Evolutionary conservation across 2,888 invertebrate species (phyloP).

Genomic region (Agrotis clavis): DNA sequence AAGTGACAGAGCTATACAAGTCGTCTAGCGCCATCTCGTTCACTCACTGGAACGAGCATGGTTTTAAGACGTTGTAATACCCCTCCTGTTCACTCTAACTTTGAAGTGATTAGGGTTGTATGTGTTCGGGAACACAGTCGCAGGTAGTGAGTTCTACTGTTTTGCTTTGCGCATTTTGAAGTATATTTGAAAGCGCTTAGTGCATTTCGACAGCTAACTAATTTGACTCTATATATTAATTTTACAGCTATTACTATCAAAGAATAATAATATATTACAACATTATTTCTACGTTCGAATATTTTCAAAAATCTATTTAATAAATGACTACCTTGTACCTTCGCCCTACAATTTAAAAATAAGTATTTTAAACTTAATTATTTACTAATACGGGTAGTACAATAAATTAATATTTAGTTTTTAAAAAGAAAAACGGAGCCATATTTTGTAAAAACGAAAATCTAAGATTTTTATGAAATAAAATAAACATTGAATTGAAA

Average conservation of each 20-base stretch:
- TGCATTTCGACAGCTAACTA: no score
- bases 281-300: no score
- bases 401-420: constrained; percentile 66
- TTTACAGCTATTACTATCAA: constrained; percentile 22
- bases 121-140: no score
- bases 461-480: constrained; percentile 77
- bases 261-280: constrained; percentile 5
- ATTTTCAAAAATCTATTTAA: neutral
- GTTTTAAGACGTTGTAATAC: no score
- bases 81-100: no score
- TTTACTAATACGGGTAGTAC: constrained; percentile 86
- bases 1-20: no score
- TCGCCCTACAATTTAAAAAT: constrained; percentile 52
- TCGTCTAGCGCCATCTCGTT: no score
- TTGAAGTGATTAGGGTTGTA: no score
- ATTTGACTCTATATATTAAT: neutral
- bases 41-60: no score
- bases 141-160: no score
- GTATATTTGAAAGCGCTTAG: no score
- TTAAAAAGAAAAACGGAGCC: constrained; percentile 56
- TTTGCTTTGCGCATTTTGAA: no score
- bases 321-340: constrained; percentile 18
- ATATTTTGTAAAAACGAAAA: constrained; percentile 69
- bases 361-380: constrained; percentile 53
- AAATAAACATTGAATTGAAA: constrained; percentile 71